Conservation (phyloP, 2,888 invertebrate species). For the Caenorhabditis sp. region DNA sequence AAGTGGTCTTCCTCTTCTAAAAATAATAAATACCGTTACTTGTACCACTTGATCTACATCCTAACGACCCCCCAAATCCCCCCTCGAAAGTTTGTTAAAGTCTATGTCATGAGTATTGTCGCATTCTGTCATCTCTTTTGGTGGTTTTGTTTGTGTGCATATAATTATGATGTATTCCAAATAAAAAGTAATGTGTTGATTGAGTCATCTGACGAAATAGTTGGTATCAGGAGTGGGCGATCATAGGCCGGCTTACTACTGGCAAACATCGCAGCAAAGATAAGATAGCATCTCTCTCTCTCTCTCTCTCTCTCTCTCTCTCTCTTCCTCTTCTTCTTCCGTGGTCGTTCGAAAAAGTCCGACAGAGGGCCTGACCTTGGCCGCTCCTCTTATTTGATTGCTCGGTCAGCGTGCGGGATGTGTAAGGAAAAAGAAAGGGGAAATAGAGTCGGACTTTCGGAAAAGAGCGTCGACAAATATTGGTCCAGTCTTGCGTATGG, state of each 20-base stretch:
- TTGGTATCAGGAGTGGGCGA: not conserved
- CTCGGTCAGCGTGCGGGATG: constrained; percentile 47
- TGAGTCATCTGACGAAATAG: constrained; percentile 41
- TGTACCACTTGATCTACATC: constrained; percentile 39
- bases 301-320: not conserved
- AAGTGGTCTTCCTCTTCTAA: constrained; percentile 25
- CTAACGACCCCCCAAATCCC: not conserved
- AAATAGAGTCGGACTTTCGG: constrained; percentile 24
- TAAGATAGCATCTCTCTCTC: constrained; percentile 35
- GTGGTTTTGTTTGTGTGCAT: constrained; percentile 17
- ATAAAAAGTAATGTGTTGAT: constrained; percentile 31
- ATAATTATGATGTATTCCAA: constrained; percentile 31
- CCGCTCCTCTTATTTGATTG: constrained; percentile 37
- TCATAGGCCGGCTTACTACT: constrained; percentile 16
- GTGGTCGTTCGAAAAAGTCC: not conserved
- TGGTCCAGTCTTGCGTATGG: constrained; percentile 28
- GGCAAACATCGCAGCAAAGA: constrained; percentile 16
- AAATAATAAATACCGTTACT: constrained; percentile 54
- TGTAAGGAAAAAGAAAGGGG: constrained; percentile 8
- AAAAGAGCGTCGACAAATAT: constrained; percentile 41
- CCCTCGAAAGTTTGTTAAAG: constrained; percentile 27
- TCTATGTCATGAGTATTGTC: constrained; percentile 18
- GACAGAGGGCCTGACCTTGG: constrained; percentile 33
- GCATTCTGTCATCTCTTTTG: constrained; percentile 8
- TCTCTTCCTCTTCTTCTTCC: no score